Base-by-base conservation (phyloP, 2,888 invertebrate species). In the Mimachlamys varia region DNA sequence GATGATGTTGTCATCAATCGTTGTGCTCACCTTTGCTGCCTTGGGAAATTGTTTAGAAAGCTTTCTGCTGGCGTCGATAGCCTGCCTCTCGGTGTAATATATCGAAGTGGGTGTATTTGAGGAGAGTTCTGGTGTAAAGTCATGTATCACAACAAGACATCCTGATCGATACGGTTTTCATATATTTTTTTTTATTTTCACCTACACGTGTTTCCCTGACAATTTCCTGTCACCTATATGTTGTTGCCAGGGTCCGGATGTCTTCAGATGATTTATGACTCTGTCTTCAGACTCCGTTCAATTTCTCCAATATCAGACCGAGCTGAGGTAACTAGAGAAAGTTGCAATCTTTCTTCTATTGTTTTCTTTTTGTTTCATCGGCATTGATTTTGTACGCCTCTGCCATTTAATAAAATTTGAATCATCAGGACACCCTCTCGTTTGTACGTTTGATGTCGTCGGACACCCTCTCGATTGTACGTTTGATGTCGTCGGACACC, bases 41-140 rank as follows among this genome's bases (percentile, higher is more conserved):
- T 76, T 76, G 76, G 33, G 76, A 76, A 76, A 76, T 76, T 76
- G 76, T 76, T 27, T 76, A 76, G 76, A 76, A 76, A 76, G 76
- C 76, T 76, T 76, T 76, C 33, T 10, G 15, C 76, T 76, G 76
- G 76, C 76, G 76, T 76, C 76, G 33, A 76, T 33, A 76, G 33
- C 12, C 33, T 12, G 12, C 27, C 76, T 33, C 1, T 33, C 27
- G 2, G 76, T 76, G 76, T 76, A 76, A 76, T 76, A 76, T 22
- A 76, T 76, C 76, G 3, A 7, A 44, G 44, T 44, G 44, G 44
- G 7, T 44, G 44, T 44, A 44, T 44, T 44, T 44, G 76, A 22
- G 76, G 76, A 76, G 10, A 44, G 7, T 76, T 76, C 76, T 76
- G 76, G 76, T 76, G 76, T 76, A 76, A 76, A 76, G 76, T 33